Evolutionary conservation across 35 echinoderm and acorn worm species (phyloP).

Genomic region (Patiria miniata): DNA sequence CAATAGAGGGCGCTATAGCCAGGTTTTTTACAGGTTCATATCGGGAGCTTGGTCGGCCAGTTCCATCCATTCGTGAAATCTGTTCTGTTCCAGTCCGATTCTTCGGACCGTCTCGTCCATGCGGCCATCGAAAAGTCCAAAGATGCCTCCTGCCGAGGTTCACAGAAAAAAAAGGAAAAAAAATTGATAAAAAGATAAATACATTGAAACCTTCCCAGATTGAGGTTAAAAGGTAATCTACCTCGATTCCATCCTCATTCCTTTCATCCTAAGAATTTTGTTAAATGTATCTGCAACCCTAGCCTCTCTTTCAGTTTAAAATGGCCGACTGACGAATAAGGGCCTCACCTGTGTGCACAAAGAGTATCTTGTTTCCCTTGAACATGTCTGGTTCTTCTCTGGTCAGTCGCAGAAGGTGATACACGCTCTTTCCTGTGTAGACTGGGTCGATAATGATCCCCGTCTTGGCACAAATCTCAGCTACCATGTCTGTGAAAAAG

Average conservation of each 20-base stretch:
- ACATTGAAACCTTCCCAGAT: background rate
- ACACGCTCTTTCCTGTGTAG: slow-evolving; percentile 74
- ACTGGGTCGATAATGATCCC: slow-evolving; percentile 87
- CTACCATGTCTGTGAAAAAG: slow-evolving; percentile 62
- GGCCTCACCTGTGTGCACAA: slow-evolving; percentile 82
- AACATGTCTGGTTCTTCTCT: slow-evolving; percentile 52
- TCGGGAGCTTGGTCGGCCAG: slow-evolving; percentile 40
- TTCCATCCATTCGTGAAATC: slow-evolving; percentile 58
- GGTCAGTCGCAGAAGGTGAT: slow-evolving; percentile 51
- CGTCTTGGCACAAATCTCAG: slow-evolving; percentile 51
- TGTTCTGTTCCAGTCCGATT: slow-evolving; percentile 12
- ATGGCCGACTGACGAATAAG: too few species aligned
- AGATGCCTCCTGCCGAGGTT: slow-evolving; percentile 42
- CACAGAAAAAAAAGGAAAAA: background rate
- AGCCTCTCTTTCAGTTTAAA: too few species aligned
- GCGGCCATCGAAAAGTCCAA: slow-evolving; percentile 55
- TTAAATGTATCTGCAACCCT: background rate
- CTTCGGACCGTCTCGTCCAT: slow-evolving; percentile 23
- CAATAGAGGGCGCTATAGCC: background rate
- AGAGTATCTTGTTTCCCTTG: slow-evolving; percentile 83
- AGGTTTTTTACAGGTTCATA: background rate
- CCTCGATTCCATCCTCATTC: background rate
- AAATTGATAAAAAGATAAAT: background rate
- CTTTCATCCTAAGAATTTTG: background rate
- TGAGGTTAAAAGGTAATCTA: background rate